phyloP scores from a whole-genome alignment of 2,888 invertebrate genomes.

The Eledone cirrhosa region DNA sequence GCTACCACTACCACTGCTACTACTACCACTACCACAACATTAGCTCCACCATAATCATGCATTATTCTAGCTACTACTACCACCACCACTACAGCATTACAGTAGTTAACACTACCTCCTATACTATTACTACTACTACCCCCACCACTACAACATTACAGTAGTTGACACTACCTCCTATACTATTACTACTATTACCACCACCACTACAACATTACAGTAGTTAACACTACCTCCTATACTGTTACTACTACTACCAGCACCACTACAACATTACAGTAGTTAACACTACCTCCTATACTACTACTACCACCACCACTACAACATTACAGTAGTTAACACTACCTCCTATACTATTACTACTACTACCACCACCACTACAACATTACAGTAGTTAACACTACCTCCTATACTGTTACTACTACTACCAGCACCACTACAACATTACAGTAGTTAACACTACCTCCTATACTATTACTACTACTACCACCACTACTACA shows the following conservation, averaged over 20 bases:
- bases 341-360: neutral
- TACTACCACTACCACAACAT: too few relatives aligned
- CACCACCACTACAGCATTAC: neutral
- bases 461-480: neutral
- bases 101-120: neutral
- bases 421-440: neutral
- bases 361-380: neutral
- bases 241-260: neutral
- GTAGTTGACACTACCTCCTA: neutral
- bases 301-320: neutral
- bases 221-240: neutral
- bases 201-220: neutral
- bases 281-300: neutral
- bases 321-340: neutral
- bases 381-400: neutral
- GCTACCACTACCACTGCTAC: too few relatives aligned
- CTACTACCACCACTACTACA: neutral
- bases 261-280: neutral
- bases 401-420: neutral
- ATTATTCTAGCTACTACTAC: too few relatives aligned
- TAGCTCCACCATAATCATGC: too few relatives aligned
- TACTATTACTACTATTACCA: neutral
- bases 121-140: neutral
- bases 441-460: neutral
- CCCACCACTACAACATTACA: neutral